phyloP scores from a whole-genome alignment of 2,113 vertebrate genomes.

The Calidris pugnax region DNA sequence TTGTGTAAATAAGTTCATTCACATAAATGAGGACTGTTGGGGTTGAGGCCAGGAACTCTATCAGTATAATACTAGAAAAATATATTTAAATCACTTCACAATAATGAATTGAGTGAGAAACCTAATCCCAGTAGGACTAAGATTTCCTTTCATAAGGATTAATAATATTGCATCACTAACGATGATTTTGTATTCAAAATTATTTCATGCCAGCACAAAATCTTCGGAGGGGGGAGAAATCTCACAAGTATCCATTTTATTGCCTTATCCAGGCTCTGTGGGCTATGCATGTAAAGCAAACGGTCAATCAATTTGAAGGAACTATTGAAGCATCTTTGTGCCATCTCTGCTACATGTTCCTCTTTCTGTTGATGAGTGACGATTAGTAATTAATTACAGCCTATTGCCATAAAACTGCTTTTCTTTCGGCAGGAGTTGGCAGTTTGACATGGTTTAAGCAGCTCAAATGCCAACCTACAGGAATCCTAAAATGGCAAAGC shows the following conservation, averaged over 20 bases:
- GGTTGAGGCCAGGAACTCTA: background rate
- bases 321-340: background rate
- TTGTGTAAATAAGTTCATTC: background rate
- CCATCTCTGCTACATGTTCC: background rate
- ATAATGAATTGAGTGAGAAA: conserved; percentile 27
- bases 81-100: conserved; percentile 43
- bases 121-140: background rate
- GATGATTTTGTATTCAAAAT: conserved; percentile 60
- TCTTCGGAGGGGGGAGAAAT: background rate
- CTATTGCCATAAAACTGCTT: background rate
- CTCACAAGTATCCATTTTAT: conserved; percentile 48
- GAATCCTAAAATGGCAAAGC: background rate
- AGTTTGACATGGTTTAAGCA: background rate
- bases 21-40: background rate
- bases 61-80: conserved; percentile 14
- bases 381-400: background rate
- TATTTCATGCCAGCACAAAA: conserved; percentile 51
- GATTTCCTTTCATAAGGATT: conserved; percentile 55
- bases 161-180: conserved; percentile 54
- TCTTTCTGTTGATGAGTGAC: background rate
- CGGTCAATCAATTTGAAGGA: background rate
- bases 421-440: background rate
- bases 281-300: background rate
- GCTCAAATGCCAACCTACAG: background rate
- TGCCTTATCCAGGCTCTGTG: background rate